phyloP scores from a whole-genome alignment of 64 coral and sea anemone species.

The Stichodactyla helianthus region DNA sequence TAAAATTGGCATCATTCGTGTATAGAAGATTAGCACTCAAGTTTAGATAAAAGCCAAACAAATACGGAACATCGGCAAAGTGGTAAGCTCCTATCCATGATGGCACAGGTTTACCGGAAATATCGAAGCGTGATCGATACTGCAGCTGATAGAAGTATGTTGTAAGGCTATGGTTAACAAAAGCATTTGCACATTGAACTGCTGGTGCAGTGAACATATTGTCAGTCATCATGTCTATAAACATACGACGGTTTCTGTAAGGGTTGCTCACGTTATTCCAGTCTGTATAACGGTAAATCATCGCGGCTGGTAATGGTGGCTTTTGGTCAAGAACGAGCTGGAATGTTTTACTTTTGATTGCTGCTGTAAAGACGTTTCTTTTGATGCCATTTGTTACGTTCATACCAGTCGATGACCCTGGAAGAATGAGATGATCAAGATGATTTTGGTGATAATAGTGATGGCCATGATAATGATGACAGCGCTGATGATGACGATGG shows the following conservation, averaged over 20 bases:
- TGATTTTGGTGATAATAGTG: no score
- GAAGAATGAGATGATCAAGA: background rate
- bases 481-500: no score
- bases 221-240: constrained; percentile 48
- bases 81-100: constrained; percentile 23
- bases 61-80: constrained; percentile 4
- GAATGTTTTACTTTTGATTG: background rate
- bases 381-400: constrained; percentile 36
- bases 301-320: constrained; percentile 16
- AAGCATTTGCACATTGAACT: constrained; percentile 46
- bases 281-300: no score
- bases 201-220: constrained; percentile 60
- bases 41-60: constrained; percentile 9
- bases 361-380: constrained; percentile 4
- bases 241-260: constrained; percentile 42
- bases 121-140: background rate
- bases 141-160: constrained; percentile 50
- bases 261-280: constrained; percentile 49
- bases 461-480: no score
- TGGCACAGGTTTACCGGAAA: background rate
- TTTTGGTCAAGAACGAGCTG: constrained; percentile 25
- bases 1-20: background rate
- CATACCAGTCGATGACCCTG: constrained; percentile 4
- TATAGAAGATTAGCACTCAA: background rate
- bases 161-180: constrained; percentile 37